These are phyloP conservation scores for Megaustenia siamemsis DNA, from an alignment of 2,888 invertebrate genomes.

Conservation along the genomic window DNA sequence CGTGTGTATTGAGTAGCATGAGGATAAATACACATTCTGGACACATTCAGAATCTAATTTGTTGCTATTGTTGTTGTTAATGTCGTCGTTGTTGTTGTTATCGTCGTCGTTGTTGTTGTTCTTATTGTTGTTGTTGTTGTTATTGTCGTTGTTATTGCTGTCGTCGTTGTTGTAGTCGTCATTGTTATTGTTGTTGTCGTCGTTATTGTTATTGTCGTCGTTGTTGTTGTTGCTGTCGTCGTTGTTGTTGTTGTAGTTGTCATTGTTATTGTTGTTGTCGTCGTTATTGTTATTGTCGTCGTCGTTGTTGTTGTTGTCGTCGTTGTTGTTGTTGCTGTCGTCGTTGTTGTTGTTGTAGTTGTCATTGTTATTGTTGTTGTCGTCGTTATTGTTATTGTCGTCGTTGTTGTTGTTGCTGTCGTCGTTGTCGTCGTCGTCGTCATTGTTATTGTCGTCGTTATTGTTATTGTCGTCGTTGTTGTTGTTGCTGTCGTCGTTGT, in stretches of 20 bases:
- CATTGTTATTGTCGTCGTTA: background rate
- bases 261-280: background rate
- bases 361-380: background rate
- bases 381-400: background rate
- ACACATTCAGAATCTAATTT: too few relatives aligned
- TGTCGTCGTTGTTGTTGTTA: too few relatives aligned
- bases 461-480: background rate
- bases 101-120: too few relatives aligned
- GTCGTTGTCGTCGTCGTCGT: background rate
- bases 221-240: slow-evolving; percentile 21
- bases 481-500: too few relatives aligned
- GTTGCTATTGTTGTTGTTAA: too few relatives aligned
- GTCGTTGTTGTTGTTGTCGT: background rate
- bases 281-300: background rate
- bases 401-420: background rate
- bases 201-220: too few relatives aligned
- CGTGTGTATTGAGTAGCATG: too few relatives aligned
- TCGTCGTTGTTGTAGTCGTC: too few relatives aligned
- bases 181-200: too few relatives aligned
- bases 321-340: background rate
- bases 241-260: slow-evolving; percentile 35
- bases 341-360: background rate
- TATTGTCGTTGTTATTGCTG: too few relatives aligned
- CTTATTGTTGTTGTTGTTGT: too few relatives aligned
- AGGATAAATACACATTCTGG: too few relatives aligned